These are phyloP conservation scores for Varroa destructor DNA, from an alignment of 1,140 invertebrate species.

Conservation along the genomic window DNA sequence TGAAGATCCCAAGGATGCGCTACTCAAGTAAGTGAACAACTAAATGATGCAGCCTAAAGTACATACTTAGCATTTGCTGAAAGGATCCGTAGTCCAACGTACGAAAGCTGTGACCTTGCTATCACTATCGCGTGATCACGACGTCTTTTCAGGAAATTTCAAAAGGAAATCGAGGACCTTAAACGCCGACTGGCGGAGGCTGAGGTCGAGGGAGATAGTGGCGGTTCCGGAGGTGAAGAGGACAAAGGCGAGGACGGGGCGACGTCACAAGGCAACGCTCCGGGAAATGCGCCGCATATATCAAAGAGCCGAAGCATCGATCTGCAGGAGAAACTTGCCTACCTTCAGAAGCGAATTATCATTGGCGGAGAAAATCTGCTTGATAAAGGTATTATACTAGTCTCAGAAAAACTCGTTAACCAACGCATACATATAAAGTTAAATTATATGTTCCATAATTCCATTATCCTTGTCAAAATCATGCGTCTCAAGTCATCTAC, in stretches of 20 bases:
- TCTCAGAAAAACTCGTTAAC: neutral
- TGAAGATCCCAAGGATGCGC: slow-evolving; percentile 92
- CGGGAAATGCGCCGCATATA: slow-evolving; percentile 27
- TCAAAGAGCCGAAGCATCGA: slow-evolving; percentile 11
- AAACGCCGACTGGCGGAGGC: slow-evolving; percentile 68
- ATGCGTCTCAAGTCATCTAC: no score
- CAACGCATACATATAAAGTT: slow-evolving; percentile 1
- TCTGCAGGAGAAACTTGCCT: slow-evolving; percentile 57
- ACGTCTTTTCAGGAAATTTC: slow-evolving; percentile 55
- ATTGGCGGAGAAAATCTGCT: slow-evolving; percentile 95
- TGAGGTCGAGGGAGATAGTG: slow-evolving; percentile 41
- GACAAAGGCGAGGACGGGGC: slow-evolving; percentile 35
- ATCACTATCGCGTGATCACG: neutral
- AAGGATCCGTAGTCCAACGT: no score
- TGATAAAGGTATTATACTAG: slow-evolving; percentile 52
- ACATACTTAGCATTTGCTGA: no score
- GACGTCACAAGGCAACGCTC: neutral
- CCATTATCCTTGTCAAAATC: no score
- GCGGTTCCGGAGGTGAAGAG: slow-evolving; percentile 36
- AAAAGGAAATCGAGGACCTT: slow-evolving; percentile 87
- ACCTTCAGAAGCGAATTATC: slow-evolving; percentile 85
- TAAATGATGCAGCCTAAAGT: no score
- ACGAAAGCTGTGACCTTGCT: neutral
- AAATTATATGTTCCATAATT: neutral
- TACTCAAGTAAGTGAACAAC: slow-evolving; percentile 47